Conservation (phyloP, 2,113 vertebrate genomes). For the Burhinus oedicnemus region DNA sequence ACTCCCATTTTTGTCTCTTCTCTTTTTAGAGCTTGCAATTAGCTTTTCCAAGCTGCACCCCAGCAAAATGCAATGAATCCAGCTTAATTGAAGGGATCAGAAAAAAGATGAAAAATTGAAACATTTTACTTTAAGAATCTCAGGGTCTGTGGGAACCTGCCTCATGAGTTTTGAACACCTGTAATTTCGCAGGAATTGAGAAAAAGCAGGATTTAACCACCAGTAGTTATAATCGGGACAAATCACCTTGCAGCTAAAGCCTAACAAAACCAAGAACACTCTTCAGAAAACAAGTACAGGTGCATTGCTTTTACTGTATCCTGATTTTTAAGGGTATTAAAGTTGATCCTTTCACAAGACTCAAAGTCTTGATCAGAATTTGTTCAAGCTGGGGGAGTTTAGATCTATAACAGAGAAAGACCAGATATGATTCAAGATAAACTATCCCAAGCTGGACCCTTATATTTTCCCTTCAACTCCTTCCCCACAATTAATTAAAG, state of each 20-base stretch:
- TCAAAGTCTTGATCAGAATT: background rate
- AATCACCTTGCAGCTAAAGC: background rate
- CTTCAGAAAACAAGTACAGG: background rate
- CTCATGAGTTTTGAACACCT: background rate
- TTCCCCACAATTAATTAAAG: background rate
- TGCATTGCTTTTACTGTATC: background rate
- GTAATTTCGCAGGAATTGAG: background rate
- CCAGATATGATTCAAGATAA: background rate
- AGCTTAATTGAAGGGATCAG: background rate
- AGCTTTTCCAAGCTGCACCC: background rate
- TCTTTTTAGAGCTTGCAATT: background rate
- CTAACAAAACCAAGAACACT: background rate
- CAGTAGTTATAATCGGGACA: background rate
- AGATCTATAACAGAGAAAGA: background rate
- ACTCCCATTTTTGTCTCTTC: background rate
- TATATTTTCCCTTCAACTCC: background rate
- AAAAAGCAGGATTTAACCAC: background rate
- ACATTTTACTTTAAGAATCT: background rate
- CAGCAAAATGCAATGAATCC: background rate
- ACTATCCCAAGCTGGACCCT: background rate
- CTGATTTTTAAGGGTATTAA: background rate
- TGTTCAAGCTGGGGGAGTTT: background rate
- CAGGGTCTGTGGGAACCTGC: background rate
- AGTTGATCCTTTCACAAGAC: background rate
- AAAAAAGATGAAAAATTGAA: background rate